Evolutionary conservation across 1,140 invertebrate species (phyloP), one percentile per base, ranked within the genome.

Genomic region (Pachypsylla venusta): DNA sequence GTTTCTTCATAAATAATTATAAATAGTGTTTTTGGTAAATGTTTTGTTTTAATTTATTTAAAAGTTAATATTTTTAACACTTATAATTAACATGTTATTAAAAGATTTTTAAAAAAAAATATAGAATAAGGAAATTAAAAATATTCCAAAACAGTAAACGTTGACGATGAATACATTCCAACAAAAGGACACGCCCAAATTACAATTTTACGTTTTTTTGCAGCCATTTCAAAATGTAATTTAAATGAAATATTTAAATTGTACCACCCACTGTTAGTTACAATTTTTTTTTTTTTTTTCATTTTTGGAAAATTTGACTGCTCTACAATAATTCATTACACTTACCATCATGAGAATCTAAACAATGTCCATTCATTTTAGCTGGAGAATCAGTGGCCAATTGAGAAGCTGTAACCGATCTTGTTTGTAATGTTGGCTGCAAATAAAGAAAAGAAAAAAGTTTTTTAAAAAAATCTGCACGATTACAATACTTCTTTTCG

Each of bases 341-440:
- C 30, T 60, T 77, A 76, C 73, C 69, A 86, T 83, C 82, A 73
- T 81, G 75, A 63, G 79, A 77, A 63, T 81, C 77, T 60, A 83
- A 81, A 68, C 85, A 84, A 57, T 80, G 76, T 10, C 83, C 83
- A 67, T 86, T 85, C 75, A 85, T 79, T 71, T 85, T 85, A 62
- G 83, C 83, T 16, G 86, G 86, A 26, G 85, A 87, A 69, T 89
- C 86, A 1, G 85, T 88, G 57, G 86, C 87, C 26, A 93, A 70
- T 72, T 92, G 88, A 12, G 88, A 91, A 48, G 89, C 89, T 1
- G 89, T 92, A 1, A 93, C 89, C 54, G 87, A 88, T 66, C 88
- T 79, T 7, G 88, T 92, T 73, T 92, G 89, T 59, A 93, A 75
- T 5, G 89, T 92, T 64, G 79, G 77, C 74, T 78, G 65, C 25